Base-by-base conservation (phyloP, 2,888 invertebrate species). In the Agrotis ipsilon region DNA sequence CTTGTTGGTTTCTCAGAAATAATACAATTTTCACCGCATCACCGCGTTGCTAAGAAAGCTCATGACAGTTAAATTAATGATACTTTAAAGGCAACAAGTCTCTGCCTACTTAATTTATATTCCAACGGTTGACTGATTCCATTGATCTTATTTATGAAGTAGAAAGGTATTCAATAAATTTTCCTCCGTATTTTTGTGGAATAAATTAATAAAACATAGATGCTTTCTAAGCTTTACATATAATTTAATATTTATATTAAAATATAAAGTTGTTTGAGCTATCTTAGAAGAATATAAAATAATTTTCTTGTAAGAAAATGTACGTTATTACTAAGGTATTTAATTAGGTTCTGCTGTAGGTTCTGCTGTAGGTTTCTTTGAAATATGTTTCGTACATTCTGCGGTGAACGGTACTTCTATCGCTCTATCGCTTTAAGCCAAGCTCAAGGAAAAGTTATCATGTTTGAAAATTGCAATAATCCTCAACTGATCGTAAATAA, bases 41-140 rank as follows among this genome's bases (percentile, higher is more conserved):
- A 52, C 52, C 58, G 60, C 54, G 58, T 48, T 63, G 63, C 60
- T 62, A 72, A 72, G 67, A 62, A 81, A 78, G 62, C 69, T 51
- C 72, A 67, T 74, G 83, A 83, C 83, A 84, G 71, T 74, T 74
- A 80, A 83, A 83, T 83, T 82, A 83, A 84, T 84, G 80, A 83
- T 78, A 72, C 70, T 78, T 68, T 60, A 75, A 75, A 80, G 83
- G 82, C 80, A 84, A 80, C 82, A 75, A 84, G 81, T 76, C 82
- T 63, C 62, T 66, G 72, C 78, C 68, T 68, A 82, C 84, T 72
- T 78, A 75, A 78, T 78, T 81, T 83, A 83, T 83, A 77, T 83
- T 69, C 60, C 69, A 66, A 64, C 72, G 73, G 66, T 62, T 75
- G 75, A 69, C 72, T 76, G 70, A 80, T 60, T 81, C 79, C 62